Base-by-base conservation (phyloP, 2,797 vertebrate species). In the Rhinoraja longicauda region DNA sequence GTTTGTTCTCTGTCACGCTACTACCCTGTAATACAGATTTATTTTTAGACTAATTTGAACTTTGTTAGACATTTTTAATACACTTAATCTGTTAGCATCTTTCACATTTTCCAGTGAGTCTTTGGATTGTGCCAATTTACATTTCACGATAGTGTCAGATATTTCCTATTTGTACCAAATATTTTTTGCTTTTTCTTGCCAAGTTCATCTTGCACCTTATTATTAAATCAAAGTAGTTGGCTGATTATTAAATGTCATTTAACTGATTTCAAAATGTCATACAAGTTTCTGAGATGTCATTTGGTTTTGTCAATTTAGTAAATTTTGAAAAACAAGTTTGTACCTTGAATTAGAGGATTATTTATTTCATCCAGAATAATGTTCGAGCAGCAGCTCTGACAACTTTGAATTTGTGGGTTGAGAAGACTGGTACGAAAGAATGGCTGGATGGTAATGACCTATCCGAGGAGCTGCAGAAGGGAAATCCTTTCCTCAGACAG, bases 371-470 rank as follows among this genome's bases (percentile, higher is more conserved):
- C 77, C 94, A 99, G 99, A 90, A 94, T 81, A 99, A 98, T 0
- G 96, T 99, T 93, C 97, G 99, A 93, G 95, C 97, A 26, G 97
- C 98, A 95, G 99, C 98, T 36, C 88, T 99, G 94, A 94, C 96
- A 0, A 99, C 98, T 0, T 97, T 99, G 93, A 98, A 99, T 93
- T 94, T 96, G 7, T 99, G 99, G 99, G 97, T 98, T 93, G 98
- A 99, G 93, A 99, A 99, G 94, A 99, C 99, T 0, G 98, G 99
- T n/a, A 98, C 99, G 98, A 99, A 98, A 95, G 98, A 99, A 29
- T 99, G 99, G 99, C 94, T 99, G 81, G 99, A 99, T 94, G 99
- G 99, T 82, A 99, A 99, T 93, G 99, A 99, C 93, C 94, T 99
- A 53, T 97, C 98, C 21, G 98, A 99, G 86, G 99, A 99, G 93